Evolutionary conservation across 2,113 vertebrate genomes (phyloP).

Genomic region (Plotosus lineatus): DNA sequence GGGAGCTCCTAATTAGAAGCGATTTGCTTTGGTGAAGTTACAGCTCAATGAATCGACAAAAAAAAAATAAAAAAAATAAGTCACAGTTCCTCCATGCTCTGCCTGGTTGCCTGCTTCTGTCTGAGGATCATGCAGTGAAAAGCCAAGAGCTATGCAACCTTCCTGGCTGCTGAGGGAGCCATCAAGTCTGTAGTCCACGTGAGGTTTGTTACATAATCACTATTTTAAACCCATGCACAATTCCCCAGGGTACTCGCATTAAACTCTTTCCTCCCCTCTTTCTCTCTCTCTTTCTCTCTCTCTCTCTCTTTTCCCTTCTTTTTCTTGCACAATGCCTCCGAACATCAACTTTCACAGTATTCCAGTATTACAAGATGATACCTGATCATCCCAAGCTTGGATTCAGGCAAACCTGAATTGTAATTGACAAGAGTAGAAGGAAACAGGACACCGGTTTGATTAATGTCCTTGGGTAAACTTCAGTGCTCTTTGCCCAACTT

Average conservation of each 20-base stretch:
- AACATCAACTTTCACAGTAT: neutral
- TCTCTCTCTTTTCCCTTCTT: constrained; percentile 8
- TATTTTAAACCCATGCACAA: constrained; percentile 54
- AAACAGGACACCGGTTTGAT: neutral
- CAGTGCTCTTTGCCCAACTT: constrained; percentile 28
- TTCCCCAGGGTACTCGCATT: constrained; percentile 50
- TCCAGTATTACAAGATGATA: neutral
- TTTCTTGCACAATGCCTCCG: neutral
- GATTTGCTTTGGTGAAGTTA: constrained; percentile 27
- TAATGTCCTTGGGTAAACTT: constrained; percentile 29
- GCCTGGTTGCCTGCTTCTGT: constrained; percentile 22
- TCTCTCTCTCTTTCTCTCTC: constrained; percentile 16
- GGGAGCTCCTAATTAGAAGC: constrained; percentile 32
- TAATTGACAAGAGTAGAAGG: neutral
- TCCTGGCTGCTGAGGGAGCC: constrained; percentile 33
- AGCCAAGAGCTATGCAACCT: constrained; percentile 1
- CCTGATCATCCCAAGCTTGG: neutral
- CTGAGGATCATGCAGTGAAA: constrained; percentile 5
- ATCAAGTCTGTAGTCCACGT: constrained; percentile 39
- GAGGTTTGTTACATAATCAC: constrained; percentile 53
- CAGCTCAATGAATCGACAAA: constrained; percentile 25
- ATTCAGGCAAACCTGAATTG: neutral
- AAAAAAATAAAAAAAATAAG: neutral
- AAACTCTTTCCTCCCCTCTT: constrained; percentile 32
- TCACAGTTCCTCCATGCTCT: constrained; percentile 3